Conservation (phyloP, 2,888 invertebrate genomes). For the Dasypogon diadema region DNA sequence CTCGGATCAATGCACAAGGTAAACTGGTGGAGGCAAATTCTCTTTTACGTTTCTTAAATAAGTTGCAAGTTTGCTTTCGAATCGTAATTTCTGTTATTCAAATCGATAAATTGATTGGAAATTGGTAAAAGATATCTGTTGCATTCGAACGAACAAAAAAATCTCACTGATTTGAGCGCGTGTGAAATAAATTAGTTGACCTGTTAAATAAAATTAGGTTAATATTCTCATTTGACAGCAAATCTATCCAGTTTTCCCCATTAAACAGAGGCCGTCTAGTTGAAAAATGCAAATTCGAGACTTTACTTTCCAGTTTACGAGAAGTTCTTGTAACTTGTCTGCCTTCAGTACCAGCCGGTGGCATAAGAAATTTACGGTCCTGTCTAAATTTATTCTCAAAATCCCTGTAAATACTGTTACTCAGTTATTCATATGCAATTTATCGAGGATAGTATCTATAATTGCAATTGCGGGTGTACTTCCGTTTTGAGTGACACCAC, state of each 20-base stretch:
- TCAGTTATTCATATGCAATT: no score
- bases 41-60: slow-evolving; percentile 26
- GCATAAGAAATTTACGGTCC: slow-evolving; percentile 15
- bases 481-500: no score
- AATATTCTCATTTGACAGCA: background rate
- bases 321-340: slow-evolving; percentile 25
- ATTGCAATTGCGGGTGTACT: no score
- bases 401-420: no score
- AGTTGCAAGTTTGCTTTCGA: slow-evolving; percentile 5
- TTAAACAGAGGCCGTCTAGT: slow-evolving; percentile 12
- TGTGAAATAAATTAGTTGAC: background rate
- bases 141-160: background rate
- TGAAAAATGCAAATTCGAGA: slow-evolving; percentile 21
- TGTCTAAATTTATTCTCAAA: background rate
- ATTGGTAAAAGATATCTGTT: background rate
- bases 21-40: slow-evolving; percentile 14
- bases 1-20: slow-evolving; percentile 6
- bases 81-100: background rate
- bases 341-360: slow-evolving; percentile 14
- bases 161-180: no score
- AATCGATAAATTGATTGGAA: slow-evolving; percentile 21
- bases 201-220: background rate
- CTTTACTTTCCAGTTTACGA: slow-evolving; percentile 12
- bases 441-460: no score
- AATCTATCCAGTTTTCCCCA: background rate